These are phyloP conservation scores for Umimayanthus kanabou DNA, from an alignment of 92 coral and sea anemone species.

Conservation along the genomic window DNA sequence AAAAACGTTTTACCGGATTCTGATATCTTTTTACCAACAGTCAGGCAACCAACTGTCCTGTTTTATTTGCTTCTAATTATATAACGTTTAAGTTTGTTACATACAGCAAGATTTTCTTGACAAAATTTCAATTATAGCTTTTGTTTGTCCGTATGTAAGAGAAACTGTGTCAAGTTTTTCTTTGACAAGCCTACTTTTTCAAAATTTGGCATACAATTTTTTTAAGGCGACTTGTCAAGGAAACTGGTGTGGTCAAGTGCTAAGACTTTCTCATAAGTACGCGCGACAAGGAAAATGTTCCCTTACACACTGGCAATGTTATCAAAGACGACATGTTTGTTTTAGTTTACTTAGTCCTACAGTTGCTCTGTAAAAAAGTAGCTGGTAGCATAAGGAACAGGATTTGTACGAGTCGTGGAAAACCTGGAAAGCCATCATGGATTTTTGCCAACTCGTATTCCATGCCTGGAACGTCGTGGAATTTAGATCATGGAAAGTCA, in stretches of 20 bases:
- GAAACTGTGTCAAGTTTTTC: no score
- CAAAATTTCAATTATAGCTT: no score
- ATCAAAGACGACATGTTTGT: background rate
- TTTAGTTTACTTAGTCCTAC: background rate
- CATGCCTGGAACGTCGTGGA: no score
- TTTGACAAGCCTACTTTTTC: background rate
- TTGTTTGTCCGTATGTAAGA: background rate
- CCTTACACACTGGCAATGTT: background rate
- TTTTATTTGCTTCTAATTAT: no score
- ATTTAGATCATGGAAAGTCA: no score
- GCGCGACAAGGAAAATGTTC: background rate
- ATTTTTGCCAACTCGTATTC: no score
- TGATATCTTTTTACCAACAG: background rate
- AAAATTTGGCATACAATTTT: background rate
- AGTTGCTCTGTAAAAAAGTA: background rate
- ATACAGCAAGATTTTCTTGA: no score
- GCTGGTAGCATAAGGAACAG: background rate
- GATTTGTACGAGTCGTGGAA: no score
- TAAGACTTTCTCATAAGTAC: background rate
- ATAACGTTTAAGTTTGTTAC: no score
- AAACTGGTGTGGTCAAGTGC: background rate
- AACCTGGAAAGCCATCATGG: no score
- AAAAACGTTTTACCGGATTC: background rate
- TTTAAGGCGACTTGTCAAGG: background rate
- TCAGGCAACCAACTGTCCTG: no score